Conservation (phyloP, 2,888 invertebrate genomes). For the Rhamnusium bicolor region DNA sequence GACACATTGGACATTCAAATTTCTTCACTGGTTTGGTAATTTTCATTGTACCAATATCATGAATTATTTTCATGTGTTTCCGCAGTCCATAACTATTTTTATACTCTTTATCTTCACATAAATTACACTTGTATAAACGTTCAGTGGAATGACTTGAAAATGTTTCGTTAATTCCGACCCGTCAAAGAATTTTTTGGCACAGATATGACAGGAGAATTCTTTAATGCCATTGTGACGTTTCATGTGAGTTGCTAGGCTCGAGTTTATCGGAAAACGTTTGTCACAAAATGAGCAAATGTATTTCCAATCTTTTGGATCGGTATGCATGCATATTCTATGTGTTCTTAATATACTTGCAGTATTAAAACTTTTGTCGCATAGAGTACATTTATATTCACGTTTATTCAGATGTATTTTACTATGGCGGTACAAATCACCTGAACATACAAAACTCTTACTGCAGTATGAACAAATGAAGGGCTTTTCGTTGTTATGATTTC, state of each 20-base stretch:
- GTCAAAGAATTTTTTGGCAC: conserved; percentile 67
- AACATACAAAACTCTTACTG: conserved; percentile 66
- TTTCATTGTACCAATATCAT: conserved; percentile 63
- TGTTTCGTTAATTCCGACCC: conserved; percentile 59
- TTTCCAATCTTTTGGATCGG: conserved; percentile 61
- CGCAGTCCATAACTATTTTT: conserved; percentile 58
- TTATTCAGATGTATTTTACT: conserved; percentile 60
- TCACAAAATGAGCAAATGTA: conserved; percentile 56
- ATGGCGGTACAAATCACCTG: conserved; percentile 58
- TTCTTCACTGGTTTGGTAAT: conserved; percentile 64
- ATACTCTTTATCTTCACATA: conserved; percentile 58
- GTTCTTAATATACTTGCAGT: conserved; percentile 59
- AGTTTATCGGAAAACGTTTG: conserved; percentile 60
- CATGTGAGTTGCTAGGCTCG: conserved; percentile 56
- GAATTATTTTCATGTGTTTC: conserved; percentile 58
- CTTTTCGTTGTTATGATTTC: conserved; percentile 58
- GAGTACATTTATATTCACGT: conserved; percentile 58
- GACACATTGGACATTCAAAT: conserved; percentile 57
- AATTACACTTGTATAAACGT: conserved; percentile 54
- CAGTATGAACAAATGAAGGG: conserved; percentile 58
- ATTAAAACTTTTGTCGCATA: conserved; percentile 60
- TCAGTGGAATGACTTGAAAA: conserved; percentile 57
- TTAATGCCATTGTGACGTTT: conserved; percentile 64
- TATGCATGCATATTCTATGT: conserved; percentile 61
- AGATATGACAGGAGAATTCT: conserved; percentile 59